Evolutionary conservation across 2,888 invertebrate species (phyloP), one percentile per base, ranked within the genome.

Genomic region (Hirtodrosophila duncani): DNA sequence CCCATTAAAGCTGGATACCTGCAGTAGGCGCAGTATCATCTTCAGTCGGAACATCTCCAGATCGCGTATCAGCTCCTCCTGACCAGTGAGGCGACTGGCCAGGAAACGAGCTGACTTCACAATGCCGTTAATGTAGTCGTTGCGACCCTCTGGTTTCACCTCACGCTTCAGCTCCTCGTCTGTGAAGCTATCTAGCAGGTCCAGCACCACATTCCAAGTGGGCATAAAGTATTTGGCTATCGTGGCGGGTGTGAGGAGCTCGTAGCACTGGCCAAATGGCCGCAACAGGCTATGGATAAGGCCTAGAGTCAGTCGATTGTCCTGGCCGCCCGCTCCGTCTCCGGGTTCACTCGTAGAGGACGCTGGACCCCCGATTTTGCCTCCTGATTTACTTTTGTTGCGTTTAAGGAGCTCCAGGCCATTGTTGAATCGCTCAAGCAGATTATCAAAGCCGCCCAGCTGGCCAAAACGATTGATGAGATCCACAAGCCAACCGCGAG

Each of bases 1-100:
- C 23, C 98, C 98, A 88, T 98, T 98, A 86, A 98, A 99, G 42
- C 98, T 98, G 14, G 98, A 97, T 86, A 98, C 97, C 90, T 97
- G 96, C 65, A 98, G 88, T 80, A 96, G 91, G 84, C 96, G 87
- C 71, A 98, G 89, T 82, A 98, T 97, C 95, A 98, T 97, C 89
- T 97, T 96, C 70, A 98, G 89, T 75, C 98, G 91, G 89, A 98
- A 96, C 88, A 97, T 95, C 90, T 98, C 98, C 80, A 98, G 89
- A 80, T 92, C 90, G 81, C 90, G 89, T 50, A 91, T 88, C 60
- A 91, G 84, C 75, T 87, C 96, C 78, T 97, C 96, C 83, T 94
- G 94, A 66, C 93, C 92, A 0, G 93, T 92, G 53, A 97, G 91
- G 74, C 95, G 91, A 24, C 93, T 91, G 11, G 96, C 95, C 71